Evolutionary conservation across 1,140 invertebrate species (phyloP).

Genomic region (Ooceraea biroi): DNA sequence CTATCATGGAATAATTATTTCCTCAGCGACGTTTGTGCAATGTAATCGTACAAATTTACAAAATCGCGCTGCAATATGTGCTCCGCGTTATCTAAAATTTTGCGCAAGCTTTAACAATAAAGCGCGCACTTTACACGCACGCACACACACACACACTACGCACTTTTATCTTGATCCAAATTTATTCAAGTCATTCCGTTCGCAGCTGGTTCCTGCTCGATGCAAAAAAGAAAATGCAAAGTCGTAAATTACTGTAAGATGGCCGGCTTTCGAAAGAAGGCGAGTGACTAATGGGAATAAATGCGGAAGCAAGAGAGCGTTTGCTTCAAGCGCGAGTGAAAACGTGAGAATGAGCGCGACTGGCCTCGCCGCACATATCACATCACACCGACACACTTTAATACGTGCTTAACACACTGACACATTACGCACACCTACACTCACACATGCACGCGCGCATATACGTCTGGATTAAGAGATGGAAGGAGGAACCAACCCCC

Average conservation of each 20-base stretch:
- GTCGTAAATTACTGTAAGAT: neutral
- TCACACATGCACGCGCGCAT: neutral
- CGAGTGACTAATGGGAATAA: conserved; percentile 61
- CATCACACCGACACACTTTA: conserved; percentile 47
- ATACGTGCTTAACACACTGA: conserved; percentile 30
- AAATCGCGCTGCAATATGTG: neutral
- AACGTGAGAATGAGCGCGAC: conserved; percentile 48
- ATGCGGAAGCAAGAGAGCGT: conserved; percentile 43
- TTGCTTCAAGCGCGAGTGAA: conserved; percentile 69
- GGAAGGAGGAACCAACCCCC: conserved; percentile 44
- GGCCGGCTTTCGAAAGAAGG: conserved; percentile 57
- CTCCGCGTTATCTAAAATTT: neutral
- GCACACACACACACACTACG: too few relatives aligned
- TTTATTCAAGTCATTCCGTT: neutral
- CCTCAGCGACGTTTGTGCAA: neutral
- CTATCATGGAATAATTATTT: neutral
- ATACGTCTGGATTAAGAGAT: conserved; percentile 54
- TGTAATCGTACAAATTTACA: neutral
- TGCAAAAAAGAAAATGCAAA: neutral
- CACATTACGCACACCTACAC: neutral
- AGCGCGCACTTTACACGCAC: neutral
- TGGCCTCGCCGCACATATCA: conserved; percentile 78
- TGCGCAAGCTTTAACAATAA: neutral
- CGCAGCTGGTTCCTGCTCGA: neutral
- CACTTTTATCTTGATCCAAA: neutral